Base-by-base conservation (phyloP, 2,888 invertebrate genomes). In the Tetragonisca angustula region DNA sequence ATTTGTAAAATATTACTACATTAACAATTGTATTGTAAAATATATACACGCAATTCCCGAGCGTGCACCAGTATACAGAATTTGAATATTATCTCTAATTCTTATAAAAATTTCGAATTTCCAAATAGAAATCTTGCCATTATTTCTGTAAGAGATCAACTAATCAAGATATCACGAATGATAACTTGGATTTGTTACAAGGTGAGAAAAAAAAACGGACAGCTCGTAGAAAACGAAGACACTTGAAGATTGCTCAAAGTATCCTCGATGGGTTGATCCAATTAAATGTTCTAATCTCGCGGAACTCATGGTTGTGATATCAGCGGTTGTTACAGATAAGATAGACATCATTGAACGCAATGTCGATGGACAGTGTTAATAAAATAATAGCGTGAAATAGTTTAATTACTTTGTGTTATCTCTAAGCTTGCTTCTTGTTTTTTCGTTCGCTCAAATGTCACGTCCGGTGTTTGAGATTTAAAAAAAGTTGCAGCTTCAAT, bases 271-370 rank as follows among this genome's bases (percentile, higher is more conserved):
- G 24, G 43, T 68, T 65, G 49, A 59, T 54, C 15, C 49, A 24
- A 73, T 81, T 68, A 73, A 64, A 73, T 64, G 32, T 43, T 49
- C 6, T 68, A 67, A 79, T 79, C 72, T 50, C 43, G 27, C 49
- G 70, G 70, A 67, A 71, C 59, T 71, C 50, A 59, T 13, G 50
- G 5, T 32, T 24, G 32, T 13, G 43, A 65, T 62, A 68, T 52
- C 56, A 73, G 17, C 32, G 43, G 49, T 68, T 73, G 50, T 64
- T 69, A 15, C 6, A 74, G 79, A 75, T 80, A 80, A 80, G 75
- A 71, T 71, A 64, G 19, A 27, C n/a, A 56, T 65, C 21, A 15
- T 21, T 65, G 36, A 36, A 36, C 64, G 21, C 64, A 36, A 73
- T 49, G 43, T 61, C 43, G 61, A 65, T 32, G n/a, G 17, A 49